Conservation (phyloP, 2,888 invertebrate species). For the Eurytoma californica region DNA sequence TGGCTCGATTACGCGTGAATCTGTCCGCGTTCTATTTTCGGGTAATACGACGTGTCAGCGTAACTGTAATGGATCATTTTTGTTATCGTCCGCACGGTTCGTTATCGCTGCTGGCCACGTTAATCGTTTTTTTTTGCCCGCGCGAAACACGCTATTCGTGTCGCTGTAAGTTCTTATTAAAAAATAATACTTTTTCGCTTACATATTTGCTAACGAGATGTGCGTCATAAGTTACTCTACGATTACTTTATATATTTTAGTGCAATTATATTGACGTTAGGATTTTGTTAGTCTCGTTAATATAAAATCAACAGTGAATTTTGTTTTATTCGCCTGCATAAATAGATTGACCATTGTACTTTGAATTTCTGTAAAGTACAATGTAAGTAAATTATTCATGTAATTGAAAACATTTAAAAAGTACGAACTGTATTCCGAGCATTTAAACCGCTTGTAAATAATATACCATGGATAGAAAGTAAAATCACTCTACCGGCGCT, state of each 20-base stretch:
- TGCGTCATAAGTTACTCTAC: neutral
- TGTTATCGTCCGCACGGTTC: slow-evolving; percentile 11
- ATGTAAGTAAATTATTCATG: too few relatives aligned
- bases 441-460: too few relatives aligned
- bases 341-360: too few relatives aligned
- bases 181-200: neutral
- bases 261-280: neutral
- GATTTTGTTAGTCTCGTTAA: too few relatives aligned
- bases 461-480: too few relatives aligned
- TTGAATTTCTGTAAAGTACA: too few relatives aligned
- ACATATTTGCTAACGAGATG: neutral
- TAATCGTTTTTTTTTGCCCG: slow-evolving; percentile 4
- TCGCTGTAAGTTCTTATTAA: neutral
- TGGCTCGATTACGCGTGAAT: neutral
- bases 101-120: slow-evolving; percentile 11
- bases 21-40: slow-evolving; percentile 15
- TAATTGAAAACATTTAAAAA: too few relatives aligned
- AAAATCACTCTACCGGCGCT: too few relatives aligned
- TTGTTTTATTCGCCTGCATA: too few relatives aligned
- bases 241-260: neutral
- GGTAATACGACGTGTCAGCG: neutral
- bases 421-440: too few relatives aligned
- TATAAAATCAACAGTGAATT: too few relatives aligned
- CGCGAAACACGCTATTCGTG: neutral
- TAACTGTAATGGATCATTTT: slow-evolving; percentile 21